A percentile compares a stretch with the other conserved stretches of the same genome.
These are phyloP conservation scores for Melieria crassipennis DNA, from an alignment of 2,888 invertebrate genomes.

Conservation along the genomic window DNA sequence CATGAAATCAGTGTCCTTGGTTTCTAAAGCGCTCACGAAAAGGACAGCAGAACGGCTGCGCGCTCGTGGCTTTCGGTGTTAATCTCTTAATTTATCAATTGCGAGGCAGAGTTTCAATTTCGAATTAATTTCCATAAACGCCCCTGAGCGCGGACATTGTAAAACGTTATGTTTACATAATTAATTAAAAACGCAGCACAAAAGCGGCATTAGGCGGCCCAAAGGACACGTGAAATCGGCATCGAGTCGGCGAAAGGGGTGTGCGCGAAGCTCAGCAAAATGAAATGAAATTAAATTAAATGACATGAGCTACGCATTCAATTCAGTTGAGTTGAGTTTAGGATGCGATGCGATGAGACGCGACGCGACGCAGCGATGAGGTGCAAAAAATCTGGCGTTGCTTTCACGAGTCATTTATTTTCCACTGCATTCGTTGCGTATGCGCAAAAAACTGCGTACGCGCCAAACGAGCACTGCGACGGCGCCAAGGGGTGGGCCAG, in stretches of 20 bases:
- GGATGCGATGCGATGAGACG: conserved; percentile 19
- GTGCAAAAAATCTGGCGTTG: conserved; percentile 16
- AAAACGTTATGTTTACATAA: conserved; percentile 36
- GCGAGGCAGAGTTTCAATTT: conserved; percentile 28
- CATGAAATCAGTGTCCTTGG: no score
- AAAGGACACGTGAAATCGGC: conserved; percentile 28
- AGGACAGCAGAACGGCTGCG: no score
- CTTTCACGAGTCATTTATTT: conserved; percentile 12
- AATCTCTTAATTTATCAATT: conserved; percentile 37
- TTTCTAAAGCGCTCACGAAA: no score
- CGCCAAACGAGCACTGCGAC: not conserved
- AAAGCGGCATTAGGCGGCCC: conserved; percentile 1
- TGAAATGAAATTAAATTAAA: conserved; percentile 29
- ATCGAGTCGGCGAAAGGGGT: conserved; percentile 11
- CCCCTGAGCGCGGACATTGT: conserved; percentile 19
- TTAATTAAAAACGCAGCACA: conserved; percentile 32
- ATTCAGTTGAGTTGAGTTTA: no score
- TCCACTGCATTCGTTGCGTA: not conserved
- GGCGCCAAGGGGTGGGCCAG: not conserved
- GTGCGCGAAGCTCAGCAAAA: not conserved
- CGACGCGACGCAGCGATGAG: conserved; percentile 17
- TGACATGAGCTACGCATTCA: conserved; percentile 7
- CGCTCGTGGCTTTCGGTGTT: not conserved
- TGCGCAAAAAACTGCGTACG: not conserved
- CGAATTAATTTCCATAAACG: conserved; percentile 34